Base-by-base conservation (phyloP, 2,797 vertebrate genomes). In the Semaprochilodus insignis region DNA sequence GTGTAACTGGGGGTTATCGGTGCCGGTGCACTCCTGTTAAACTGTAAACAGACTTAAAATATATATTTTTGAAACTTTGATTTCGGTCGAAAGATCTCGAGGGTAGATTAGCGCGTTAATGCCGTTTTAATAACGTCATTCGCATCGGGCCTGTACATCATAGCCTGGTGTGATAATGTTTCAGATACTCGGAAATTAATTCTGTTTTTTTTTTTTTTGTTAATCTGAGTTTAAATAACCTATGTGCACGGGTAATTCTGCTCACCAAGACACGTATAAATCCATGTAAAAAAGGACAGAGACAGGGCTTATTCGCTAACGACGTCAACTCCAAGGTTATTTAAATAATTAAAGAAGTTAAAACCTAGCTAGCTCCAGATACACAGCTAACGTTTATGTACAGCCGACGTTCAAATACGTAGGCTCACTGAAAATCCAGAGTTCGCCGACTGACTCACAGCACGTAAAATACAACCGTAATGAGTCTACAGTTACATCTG, bases 271-370 rank as follows among this genome's bases (percentile, higher is more conserved):
- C 44, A 48, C 44, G 44, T 13, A 48, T 48, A 2, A 48, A 48
- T 48, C 1, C 1, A 48, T 48, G 10, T 13, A 7, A 17, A 48
- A 60, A 79, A 17, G 23, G 40, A 34, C 27, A 71, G 21, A 59
- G 75, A 15, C 31, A 27, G 19, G 0, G 57, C 72, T 11, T 76
- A 85, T 66, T 66, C 69, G 73, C 86, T 23, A 88, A 78, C 48
- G 71, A 78, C 60, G 72, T 52, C 63, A 19, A 40, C 75, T 88
- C 89, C 91, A 92, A 94, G 91, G 91, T 94, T 95, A 94, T 93
- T 94, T 86, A 89, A 91, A 91, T 88, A 91, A 93, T 93, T 92
- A 93, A 92, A 92, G 94, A 93, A 94, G 82, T 65, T 85, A 66
- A 77, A 78, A 81, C 83, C 63, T 40, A 81, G 67, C 67, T n/a